Percentiles rank a stretch among this genome's conserved stretches.
Conservation (phyloP, 92 coral and sea anemone genomes). For the Phenganax stokvisi region DNA sequence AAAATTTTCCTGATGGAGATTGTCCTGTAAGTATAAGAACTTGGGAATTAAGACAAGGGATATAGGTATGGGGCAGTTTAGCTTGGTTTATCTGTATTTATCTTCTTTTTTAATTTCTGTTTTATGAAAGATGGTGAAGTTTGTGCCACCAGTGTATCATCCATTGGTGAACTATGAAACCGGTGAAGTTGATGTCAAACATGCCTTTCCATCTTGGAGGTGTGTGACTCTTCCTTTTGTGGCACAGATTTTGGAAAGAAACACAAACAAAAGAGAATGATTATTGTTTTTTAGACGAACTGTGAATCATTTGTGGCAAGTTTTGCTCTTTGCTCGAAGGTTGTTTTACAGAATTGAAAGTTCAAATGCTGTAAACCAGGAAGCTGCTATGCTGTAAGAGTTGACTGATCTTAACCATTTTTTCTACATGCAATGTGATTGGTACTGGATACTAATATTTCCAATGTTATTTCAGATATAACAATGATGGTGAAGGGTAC, state of each 20-base stretch:
- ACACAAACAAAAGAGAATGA: not conserved
- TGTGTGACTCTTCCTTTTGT: not conserved
- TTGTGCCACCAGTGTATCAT: conserved; percentile 87
- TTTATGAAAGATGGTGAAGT: conserved; percentile 56
- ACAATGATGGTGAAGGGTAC: conserved; percentile 68
- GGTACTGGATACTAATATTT: not conserved
- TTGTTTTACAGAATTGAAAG: conserved; percentile 94
- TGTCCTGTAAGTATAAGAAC: conserved; percentile 81
- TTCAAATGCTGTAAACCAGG: conserved; percentile 68
- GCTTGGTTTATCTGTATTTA: too few species aligned
- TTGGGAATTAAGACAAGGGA: not conserved
- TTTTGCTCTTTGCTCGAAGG: conserved; percentile 81
- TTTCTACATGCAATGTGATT: not conserved
- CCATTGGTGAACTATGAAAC: conserved; percentile 88
- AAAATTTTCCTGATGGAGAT: conserved; percentile 96
- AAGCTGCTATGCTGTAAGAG: conserved; percentile 83
- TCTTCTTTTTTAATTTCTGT: not conserved
- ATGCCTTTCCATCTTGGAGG: conserved; percentile 97
- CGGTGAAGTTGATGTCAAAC: conserved; percentile 87
- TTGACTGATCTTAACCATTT: not conserved
- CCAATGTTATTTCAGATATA: conserved; percentile 49
- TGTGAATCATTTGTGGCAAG: conserved; percentile 93
- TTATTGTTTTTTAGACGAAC: conserved; percentile 59
- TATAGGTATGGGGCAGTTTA: not conserved
- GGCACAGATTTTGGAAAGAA: not conserved